phyloP scores from a whole-genome alignment of 2,797 vertebrate species.

The Cynopterus sphinx region DNA sequence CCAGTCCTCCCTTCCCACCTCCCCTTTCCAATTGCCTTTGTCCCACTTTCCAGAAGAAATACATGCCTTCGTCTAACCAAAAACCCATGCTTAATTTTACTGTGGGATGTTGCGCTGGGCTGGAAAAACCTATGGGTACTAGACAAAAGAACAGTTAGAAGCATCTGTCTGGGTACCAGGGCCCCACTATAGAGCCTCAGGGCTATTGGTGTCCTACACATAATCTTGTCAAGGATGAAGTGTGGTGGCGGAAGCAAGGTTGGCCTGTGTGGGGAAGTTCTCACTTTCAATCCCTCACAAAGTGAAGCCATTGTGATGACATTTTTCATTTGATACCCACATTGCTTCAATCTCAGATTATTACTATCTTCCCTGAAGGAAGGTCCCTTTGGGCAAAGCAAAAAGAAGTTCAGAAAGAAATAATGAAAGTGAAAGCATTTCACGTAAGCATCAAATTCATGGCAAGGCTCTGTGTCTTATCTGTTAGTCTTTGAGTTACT shows the following conservation, averaged over 20 bases:
- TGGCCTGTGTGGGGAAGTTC: neutral
- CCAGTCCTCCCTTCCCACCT: neutral
- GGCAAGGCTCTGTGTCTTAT: neutral
- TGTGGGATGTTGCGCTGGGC: neutral
- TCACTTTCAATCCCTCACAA: neutral
- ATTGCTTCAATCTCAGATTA: neutral
- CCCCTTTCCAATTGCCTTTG: neutral
- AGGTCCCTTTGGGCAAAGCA: neutral
- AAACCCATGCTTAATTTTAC: neutral
- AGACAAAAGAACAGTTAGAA: neutral
- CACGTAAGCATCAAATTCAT: neutral
- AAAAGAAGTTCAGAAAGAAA: neutral
- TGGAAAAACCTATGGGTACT: neutral
- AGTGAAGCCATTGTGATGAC: neutral
- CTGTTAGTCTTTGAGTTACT: neutral
- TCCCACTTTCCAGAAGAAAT: neutral
- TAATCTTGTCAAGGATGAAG: neutral
- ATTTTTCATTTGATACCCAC: neutral
- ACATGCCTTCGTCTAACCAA: neutral
- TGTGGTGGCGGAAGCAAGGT: rapidly evolving
- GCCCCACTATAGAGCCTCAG: neutral
- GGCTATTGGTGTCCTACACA: rapidly evolving
- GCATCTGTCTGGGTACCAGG: neutral
- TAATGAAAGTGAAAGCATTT: neutral
- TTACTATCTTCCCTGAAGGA: neutral